phyloP scores from a whole-genome alignment of 1,140 invertebrate species.

The Formica selysi region DNA sequence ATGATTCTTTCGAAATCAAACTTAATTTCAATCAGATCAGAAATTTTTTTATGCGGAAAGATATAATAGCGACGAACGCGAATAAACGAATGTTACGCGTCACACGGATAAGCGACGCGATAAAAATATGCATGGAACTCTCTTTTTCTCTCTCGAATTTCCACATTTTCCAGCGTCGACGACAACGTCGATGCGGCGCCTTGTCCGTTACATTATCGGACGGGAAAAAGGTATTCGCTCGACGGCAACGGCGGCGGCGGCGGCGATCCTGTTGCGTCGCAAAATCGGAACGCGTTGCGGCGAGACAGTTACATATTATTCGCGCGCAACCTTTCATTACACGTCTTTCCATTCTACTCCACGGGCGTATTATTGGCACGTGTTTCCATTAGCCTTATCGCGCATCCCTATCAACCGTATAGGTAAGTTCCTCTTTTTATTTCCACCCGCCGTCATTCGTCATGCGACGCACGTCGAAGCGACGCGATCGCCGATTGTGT shows the following conservation, averaged over 20 bases:
- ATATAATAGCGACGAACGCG: background rate
- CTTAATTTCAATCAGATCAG: too few species aligned
- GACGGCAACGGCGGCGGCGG: background rate
- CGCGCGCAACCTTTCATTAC: constrained; percentile 59
- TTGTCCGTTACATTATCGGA: constrained; percentile 51
- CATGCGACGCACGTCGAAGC: constrained; percentile 63
- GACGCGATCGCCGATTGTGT: constrained; percentile 55
- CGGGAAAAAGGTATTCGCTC: constrained; percentile 43
- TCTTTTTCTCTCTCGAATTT: constrained; percentile 33
- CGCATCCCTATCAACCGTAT: constrained; percentile 61
- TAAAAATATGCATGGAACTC: constrained; percentile 38
- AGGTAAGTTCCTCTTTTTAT: constrained; percentile 52
- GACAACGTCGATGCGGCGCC: constrained; percentile 37
- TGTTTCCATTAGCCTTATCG: constrained; percentile 76
- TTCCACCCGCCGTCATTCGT: constrained; percentile 60
- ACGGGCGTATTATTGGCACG: constrained; percentile 72
- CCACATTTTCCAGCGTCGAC: constrained; percentile 40
- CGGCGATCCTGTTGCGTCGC: constrained; percentile 54
- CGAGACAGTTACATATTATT: constrained; percentile 62
- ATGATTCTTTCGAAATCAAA: too few species aligned
- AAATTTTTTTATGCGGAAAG: background rate
- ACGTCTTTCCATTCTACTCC: constrained; percentile 65
- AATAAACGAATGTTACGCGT: background rate
- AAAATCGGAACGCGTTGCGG: constrained; percentile 54
- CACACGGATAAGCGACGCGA: constrained; percentile 34